These are phyloP conservation scores for Aegithalos caudatus DNA, from an alignment of 2,113 vertebrate species.

Conservation along the genomic window DNA sequence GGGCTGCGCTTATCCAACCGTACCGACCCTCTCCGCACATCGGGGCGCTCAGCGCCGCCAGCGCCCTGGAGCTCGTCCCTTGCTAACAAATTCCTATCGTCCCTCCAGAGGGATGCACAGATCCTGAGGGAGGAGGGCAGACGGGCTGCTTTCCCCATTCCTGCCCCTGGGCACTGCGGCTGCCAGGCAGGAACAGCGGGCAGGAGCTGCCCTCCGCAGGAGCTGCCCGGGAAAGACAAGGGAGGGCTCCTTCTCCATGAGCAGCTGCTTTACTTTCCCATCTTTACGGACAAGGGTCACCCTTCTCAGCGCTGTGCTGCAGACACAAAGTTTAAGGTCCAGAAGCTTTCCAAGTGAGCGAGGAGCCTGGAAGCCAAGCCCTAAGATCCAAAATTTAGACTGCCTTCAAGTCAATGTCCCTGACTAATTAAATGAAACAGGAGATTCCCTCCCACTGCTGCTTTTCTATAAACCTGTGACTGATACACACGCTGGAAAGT, in stretches of 20 bases:
- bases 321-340: not conserved
- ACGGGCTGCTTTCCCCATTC: not conserved
- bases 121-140: not conserved
- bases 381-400: not conserved
- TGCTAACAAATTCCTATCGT: not conserved
- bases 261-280: fast-evolving
- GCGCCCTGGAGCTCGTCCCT: not conserved
- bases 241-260: fast-evolving
- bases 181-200: not conserved
- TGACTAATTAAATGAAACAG: not conserved
- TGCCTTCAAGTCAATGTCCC: not conserved
- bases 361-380: not conserved
- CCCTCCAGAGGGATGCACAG: not conserved
- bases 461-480: not conserved
- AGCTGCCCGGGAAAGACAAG: fast-evolving
- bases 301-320: not conserved
- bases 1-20: not conserved
- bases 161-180: not conserved
- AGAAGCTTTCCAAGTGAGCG: not conserved
- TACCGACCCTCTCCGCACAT: not conserved
- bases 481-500: not conserved
- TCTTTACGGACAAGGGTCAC: fast-evolving
- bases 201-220: not conserved
- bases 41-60: not conserved
- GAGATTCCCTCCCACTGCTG: not conserved